Conservation (phyloP, 2,113 vertebrate species). For the Bolborhynchus lineola region DNA sequence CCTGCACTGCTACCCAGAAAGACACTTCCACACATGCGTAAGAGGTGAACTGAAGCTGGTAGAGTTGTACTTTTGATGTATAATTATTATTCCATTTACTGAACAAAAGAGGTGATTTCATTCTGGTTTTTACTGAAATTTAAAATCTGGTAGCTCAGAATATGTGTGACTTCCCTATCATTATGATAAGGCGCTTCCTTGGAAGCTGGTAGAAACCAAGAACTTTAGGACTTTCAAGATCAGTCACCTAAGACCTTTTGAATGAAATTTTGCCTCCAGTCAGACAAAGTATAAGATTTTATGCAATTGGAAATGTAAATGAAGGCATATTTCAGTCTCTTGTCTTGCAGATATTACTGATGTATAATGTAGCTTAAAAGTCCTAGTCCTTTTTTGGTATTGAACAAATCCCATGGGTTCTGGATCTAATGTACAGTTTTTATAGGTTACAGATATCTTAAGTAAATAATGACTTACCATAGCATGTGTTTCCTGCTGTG, state of each 20-base stretch:
- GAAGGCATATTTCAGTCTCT: neutral
- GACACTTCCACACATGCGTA: slow-evolving; percentile 12
- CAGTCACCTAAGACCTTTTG: neutral
- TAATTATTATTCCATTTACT: neutral
- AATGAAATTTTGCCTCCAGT: neutral
- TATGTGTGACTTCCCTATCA: neutral
- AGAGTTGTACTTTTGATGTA: neutral
- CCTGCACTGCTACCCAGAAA: slow-evolving; percentile 33
- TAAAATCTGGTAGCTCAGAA: neutral
- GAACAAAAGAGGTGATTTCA: neutral
- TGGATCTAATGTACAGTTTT: slow-evolving; percentile 30
- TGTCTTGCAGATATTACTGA: slow-evolving; percentile 24
- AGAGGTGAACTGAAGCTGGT: neutral
- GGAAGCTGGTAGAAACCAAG: neutral
- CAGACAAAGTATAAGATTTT: neutral
- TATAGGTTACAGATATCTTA: slow-evolving; percentile 41
- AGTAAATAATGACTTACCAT: slow-evolving; percentile 25
- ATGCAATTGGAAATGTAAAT: slow-evolving; percentile 11
- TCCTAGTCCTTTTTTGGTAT: slow-evolving; percentile 1
- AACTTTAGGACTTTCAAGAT: neutral
- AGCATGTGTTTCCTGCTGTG: neutral
- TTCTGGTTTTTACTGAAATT: neutral
- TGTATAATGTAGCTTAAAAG: neutral
- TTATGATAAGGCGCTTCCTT: neutral
- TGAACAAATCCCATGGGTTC: slow-evolving; percentile 12